A percentile compares a stretch with the other conserved stretches of the same genome.
phyloP scores from a whole-genome alignment of 2,888 invertebrate species.

The Brenthis ino region DNA sequence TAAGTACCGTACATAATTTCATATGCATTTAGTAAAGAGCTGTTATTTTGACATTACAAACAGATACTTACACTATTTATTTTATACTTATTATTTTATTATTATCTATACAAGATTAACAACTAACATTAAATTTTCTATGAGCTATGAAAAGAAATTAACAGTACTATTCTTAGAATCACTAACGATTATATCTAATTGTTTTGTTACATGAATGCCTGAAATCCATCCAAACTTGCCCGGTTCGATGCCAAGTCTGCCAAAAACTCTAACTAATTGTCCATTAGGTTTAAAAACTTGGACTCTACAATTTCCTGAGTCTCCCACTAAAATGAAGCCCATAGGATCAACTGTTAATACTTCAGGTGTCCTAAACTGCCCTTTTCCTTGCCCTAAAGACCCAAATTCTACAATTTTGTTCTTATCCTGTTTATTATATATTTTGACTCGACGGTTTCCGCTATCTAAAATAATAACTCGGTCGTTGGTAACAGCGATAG shows the following conservation, averaged over 20 bases:
- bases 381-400: slow-evolving; percentile 84
- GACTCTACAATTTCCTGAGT: slow-evolving; percentile 88
- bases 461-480: slow-evolving; percentile 85
- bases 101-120: too few relatives aligned
- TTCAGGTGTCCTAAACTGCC: slow-evolving; percentile 88
- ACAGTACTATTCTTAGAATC: slow-evolving; percentile 82
- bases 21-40: too few relatives aligned
- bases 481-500: slow-evolving; percentile 84
- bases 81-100: too few relatives aligned
- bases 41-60: too few relatives aligned
- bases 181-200: slow-evolving; percentile 83
- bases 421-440: slow-evolving; percentile 78
- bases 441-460: slow-evolving; percentile 87
- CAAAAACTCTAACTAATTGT: slow-evolving; percentile 85
- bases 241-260: slow-evolving; percentile 72
- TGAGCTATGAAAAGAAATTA: slow-evolving; percentile 59
- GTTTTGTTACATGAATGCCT: slow-evolving; percentile 83
- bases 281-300: slow-evolving; percentile 89
- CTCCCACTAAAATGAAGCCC: slow-evolving; percentile 90
- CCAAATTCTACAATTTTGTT: slow-evolving; percentile 85
- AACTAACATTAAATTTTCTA: neutral
- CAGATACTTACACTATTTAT: too few relatives aligned
- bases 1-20: too few relatives aligned
- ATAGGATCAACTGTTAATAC: slow-evolving; percentile 87
- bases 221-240: slow-evolving; percentile 87